phyloP scores from a whole-genome alignment of 2,797 vertebrate genomes.

The Coregonus ussuriensis region DNA sequence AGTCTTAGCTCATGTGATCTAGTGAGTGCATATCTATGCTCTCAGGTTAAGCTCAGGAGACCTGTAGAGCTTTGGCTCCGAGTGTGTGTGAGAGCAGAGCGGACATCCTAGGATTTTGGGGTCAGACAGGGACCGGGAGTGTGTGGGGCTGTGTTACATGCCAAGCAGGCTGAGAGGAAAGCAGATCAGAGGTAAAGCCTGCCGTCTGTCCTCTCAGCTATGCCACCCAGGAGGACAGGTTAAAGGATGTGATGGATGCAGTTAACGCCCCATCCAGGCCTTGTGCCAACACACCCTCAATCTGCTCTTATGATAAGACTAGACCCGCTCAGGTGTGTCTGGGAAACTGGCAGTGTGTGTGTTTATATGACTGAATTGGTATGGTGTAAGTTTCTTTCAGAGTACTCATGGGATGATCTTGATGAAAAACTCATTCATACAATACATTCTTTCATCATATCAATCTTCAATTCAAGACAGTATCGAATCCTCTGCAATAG shows the following conservation, averaged over 20 bases:
- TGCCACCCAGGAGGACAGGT: background rate
- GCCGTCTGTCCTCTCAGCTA: background rate
- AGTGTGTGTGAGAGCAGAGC: background rate
- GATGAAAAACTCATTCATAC: background rate
- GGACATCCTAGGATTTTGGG: slow-evolving; percentile 3
- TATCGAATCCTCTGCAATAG: background rate
- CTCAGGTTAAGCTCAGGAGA: background rate
- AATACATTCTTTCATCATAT: background rate
- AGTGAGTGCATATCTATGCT: background rate
- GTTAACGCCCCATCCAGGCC: background rate
- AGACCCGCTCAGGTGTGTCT: background rate
- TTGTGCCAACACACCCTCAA: background rate
- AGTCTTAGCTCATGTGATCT: background rate
- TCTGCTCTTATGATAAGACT: background rate
- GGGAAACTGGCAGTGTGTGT: background rate
- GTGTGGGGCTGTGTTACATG: background rate
- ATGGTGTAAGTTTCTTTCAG: too few species aligned
- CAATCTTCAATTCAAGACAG: background rate
- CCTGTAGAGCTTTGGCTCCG: background rate
- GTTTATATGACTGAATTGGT: background rate
- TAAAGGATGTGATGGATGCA: background rate
- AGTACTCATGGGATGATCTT: background rate
- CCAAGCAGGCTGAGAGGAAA: background rate
- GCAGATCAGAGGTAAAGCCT: slow-evolving; percentile 9
- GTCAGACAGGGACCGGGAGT: background rate